Conservation (phyloP, 2,888 invertebrate genomes). For the Nephrotoma flavescens region DNA sequence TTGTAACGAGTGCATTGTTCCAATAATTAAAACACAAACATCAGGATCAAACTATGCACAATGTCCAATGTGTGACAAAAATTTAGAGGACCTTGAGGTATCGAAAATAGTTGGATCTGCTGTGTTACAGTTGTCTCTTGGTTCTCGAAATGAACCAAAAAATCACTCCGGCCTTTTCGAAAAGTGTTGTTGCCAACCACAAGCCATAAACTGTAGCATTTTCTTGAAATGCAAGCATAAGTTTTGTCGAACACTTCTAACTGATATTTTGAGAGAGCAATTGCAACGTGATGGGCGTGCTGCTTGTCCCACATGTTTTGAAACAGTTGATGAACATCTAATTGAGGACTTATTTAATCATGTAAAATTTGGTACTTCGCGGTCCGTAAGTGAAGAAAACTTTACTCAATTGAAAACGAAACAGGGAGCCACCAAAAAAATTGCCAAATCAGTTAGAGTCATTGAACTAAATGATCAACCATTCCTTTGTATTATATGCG, state of each 20-base stretch:
- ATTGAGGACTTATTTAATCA: background rate
- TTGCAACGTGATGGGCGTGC: background rate
- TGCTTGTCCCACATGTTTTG: background rate
- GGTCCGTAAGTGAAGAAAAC: background rate
- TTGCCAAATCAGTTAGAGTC: background rate
- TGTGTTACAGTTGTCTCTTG: background rate
- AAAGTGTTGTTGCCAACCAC: background rate
- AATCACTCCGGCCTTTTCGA: background rate
- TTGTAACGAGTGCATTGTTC: background rate
- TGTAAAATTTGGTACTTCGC: background rate
- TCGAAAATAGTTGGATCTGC: background rate
- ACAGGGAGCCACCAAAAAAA: background rate
- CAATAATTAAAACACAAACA: background rate
- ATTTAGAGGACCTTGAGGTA: background rate
- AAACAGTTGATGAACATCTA: background rate
- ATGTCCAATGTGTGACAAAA: background rate
- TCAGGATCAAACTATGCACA: background rate
- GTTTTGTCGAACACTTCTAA: background rate
- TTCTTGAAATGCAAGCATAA: background rate
- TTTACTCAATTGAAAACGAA: background rate
- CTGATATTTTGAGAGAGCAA: background rate
- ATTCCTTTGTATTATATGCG: background rate
- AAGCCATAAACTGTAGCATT: background rate
- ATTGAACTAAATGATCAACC: background rate
- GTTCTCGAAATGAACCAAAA: background rate